A percentile compares a stretch with the other conserved stretches of the same genome.
Conservation (phyloP, 2,113 vertebrate genomes). For the Columba janthina region DNA sequence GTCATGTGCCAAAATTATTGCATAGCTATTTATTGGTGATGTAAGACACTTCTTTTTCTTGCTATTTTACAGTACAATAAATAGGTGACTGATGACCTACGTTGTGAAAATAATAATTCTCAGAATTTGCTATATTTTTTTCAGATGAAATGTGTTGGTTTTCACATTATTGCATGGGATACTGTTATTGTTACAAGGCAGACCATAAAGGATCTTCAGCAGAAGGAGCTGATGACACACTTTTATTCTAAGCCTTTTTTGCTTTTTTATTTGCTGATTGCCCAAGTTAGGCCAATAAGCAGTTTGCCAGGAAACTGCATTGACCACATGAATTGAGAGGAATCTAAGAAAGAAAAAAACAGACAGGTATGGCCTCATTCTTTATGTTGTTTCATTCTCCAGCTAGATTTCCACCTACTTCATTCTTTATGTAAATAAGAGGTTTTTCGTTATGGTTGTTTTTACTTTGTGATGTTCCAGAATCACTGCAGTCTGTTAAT, state of each 20-base stretch:
- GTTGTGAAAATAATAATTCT: neutral
- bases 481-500: neutral
- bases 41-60: neutral
- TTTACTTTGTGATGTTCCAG: neutral
- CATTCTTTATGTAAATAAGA: neutral
- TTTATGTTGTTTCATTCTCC: neutral
- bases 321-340: neutral
- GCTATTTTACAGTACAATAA: neutral
- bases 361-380: neutral
- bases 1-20: neutral
- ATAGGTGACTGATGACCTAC: neutral
- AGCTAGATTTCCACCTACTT: neutral
- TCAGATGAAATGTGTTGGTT: neutral
- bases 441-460: neutral
- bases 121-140: neutral
- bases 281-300: neutral
- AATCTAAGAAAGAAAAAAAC: neutral
- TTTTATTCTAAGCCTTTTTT: neutral
- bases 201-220: neutral
- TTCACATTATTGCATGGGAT: neutral
- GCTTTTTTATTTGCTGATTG: neutral
- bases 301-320: neutral
- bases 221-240: neutral
- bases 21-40: neutral
- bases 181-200: neutral